phyloP scores from a whole-genome alignment of 2,888 invertebrate species.

The Microctonus hyperodae region DNA sequence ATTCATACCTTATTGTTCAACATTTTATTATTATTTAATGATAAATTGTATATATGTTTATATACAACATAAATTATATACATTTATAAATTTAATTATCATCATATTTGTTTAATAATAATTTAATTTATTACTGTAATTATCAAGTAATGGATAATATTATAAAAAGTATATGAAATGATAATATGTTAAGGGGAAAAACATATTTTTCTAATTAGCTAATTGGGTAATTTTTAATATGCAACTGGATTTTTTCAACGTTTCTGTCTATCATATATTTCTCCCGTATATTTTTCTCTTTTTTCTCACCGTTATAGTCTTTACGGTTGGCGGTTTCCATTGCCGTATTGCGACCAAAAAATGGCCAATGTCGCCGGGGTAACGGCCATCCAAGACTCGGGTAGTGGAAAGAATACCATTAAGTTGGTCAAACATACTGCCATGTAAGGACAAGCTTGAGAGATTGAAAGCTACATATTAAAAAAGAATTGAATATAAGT shows the following conservation, averaged over 20 bases:
- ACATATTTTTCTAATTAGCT: not conserved
- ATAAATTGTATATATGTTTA: not conserved
- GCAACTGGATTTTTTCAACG: not conserved
- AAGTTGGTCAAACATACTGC: conserved; percentile 63
- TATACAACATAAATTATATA: too few species aligned
- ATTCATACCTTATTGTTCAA: not conserved
- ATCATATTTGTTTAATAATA: not conserved
- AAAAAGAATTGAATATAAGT: conserved; percentile 13
- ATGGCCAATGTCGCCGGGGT: conserved; percentile 68
- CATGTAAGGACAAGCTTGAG: conserved; percentile 58
- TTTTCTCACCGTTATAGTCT: conserved; percentile 71
- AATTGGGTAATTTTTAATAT: not conserved
- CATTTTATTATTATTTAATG: conserved; percentile 1
- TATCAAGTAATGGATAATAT: not conserved
- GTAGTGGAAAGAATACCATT: conserved; percentile 64
- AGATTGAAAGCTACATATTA: conserved; percentile 34
- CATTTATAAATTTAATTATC: not conserved
- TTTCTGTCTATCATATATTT: conserved; percentile 13
- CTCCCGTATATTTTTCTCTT: conserved; percentile 44
- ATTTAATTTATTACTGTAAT: not conserved
- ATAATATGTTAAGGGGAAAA: not conserved
- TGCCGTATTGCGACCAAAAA: conserved; percentile 95
- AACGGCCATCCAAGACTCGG: conserved; percentile 62
- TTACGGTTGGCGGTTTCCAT: conserved; percentile 96
- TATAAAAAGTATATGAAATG: not conserved